A percentile compares a stretch with the other conserved stretches of the same genome.
Evolutionary conservation across 2,797 vertebrate species (phyloP).

Genomic region (Phrynocephalus guinanensis): DNA sequence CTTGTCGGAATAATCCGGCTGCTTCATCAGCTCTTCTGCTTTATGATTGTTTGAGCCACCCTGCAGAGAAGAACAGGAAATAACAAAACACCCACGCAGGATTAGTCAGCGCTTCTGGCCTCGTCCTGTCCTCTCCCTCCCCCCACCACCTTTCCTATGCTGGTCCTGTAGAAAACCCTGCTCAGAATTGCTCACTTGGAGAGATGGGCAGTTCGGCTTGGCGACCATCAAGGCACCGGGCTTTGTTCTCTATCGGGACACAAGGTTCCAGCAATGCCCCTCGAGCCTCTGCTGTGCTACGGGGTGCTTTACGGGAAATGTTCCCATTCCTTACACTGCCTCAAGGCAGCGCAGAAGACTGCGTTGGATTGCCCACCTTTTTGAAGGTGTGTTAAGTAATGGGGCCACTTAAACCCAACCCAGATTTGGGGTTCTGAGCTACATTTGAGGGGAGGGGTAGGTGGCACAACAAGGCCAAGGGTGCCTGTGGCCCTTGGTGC

Average conservation of each 20-base stretch:
- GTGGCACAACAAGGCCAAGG: neutral
- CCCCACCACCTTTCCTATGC: neutral
- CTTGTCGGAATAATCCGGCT: constrained; percentile 93
- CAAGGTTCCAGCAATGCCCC: neutral
- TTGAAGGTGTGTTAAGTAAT: neutral
- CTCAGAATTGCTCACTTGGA: neutral
- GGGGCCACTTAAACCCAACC: neutral
- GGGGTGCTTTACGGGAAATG: neutral
- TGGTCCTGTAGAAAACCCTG: neutral
- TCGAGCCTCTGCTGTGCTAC: no score
- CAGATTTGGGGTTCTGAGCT: neutral
- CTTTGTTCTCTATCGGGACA: neutral
- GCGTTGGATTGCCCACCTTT: neutral
- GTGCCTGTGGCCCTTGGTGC: neutral
- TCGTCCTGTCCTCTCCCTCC: neutral
- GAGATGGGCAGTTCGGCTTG: neutral
- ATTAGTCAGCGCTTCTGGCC: neutral
- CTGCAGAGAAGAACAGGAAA: constrained; percentile 52
- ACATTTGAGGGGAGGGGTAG: neutral
- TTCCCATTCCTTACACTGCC: neutral
- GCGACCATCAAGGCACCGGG: neutral
- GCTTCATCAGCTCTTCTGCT: constrained; percentile 91
- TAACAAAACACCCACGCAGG: neutral
- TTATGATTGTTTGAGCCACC: constrained; percentile 88
- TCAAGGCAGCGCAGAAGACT: neutral